Evolutionary conservation across 2,888 invertebrate species (phyloP), one percentile per base, ranked within the genome.

Genomic region (Cataglyphis cursor): DNA sequence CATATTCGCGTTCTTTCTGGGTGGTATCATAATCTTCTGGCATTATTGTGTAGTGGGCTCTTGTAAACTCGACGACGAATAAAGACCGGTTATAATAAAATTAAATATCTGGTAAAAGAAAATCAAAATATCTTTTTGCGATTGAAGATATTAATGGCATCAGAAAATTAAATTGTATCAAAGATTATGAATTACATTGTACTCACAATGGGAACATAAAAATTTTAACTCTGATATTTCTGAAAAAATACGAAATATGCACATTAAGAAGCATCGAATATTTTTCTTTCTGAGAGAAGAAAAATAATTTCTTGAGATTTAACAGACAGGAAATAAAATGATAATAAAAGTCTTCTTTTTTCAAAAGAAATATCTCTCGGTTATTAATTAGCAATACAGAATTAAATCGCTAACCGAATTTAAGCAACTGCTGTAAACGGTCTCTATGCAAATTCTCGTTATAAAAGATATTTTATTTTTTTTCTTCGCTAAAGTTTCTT

Each of bases 1-100:
- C 44, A 35, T 18, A 83, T 72, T 70, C 38, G 80, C 62, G 38
- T 44, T n/a, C 66, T 59, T 66, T 68, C 35, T 35, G 54, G 66
- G 38, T 66, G 76, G 51, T 76, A 54, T 76, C 66, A 38, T 59
- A 41, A 38, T 21, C 21, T 12, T n/a, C 1, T n/a, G 41, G 6
- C n/a, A 66, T 62, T 21, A 48, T 1, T 65, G 6, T 38, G 12
- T 5, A 51, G n/a, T 54, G 51, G n/a, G 9, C 38, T 41, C 76
- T 65, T n/a, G 66, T 65, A 38, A n/a, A n/a, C 4, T 35, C 21
- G 1, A n/a, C 9, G 35, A 51, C 18, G 38, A 38, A 76, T 51
- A 15, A 51, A 51, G 15, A 31, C 15, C 9, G 28, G 21, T 41
- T 41, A 1, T 3, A 21, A 5, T 31, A 62, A 62, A 62, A 74